A percentile compares a stretch with the other conserved stretches of the same genome.
Conservation (phyloP, 1,140 invertebrate species). For the Bombyx mandarina region DNA sequence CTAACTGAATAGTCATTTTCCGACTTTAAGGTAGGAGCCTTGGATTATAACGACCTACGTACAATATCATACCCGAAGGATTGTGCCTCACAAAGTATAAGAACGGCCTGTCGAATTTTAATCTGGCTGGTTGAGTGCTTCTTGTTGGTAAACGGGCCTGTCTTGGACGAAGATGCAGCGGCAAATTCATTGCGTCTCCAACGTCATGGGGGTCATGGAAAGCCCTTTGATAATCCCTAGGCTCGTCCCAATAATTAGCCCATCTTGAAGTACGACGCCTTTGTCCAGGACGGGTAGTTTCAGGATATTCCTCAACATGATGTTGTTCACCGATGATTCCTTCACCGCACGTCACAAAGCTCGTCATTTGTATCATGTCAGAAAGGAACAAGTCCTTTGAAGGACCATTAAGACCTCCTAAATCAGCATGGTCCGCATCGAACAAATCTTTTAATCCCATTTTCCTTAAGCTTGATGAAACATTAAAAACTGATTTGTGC, state of each 20-base stretch:
- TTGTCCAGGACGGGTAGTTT: constrained; percentile 65
- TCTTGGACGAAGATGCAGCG: constrained; percentile 76
- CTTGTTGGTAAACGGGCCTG: constrained; percentile 78
- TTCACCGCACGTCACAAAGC: constrained; percentile 85
- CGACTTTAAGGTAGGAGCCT: constrained; percentile 77
- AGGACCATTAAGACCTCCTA: constrained; percentile 82
- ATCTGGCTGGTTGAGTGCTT: constrained; percentile 69
- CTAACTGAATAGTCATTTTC: constrained; percentile 63
- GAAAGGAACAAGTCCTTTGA: constrained; percentile 82
- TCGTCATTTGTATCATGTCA: constrained; percentile 84
- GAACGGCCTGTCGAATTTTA: constrained; percentile 88
- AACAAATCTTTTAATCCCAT: constrained; percentile 88
- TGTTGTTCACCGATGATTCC: constrained; percentile 79
- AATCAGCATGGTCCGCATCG: constrained; percentile 78
- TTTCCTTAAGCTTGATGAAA: constrained; percentile 79
- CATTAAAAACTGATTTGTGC: constrained; percentile 84
- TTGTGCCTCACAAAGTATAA: constrained; percentile 89
- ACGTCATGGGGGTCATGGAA: constrained; percentile 77
- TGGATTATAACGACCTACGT: constrained; percentile 88
- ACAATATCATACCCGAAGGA: constrained; percentile 87
- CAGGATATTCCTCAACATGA: constrained; percentile 84
- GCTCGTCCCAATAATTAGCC: constrained; percentile 51
- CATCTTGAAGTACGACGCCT: constrained; percentile 50
- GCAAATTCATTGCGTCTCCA: constrained; percentile 73
- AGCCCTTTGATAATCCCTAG: constrained; percentile 72